Base-by-base conservation (phyloP, 2,888 invertebrate genomes). In the Campopleginae sp. region DNA sequence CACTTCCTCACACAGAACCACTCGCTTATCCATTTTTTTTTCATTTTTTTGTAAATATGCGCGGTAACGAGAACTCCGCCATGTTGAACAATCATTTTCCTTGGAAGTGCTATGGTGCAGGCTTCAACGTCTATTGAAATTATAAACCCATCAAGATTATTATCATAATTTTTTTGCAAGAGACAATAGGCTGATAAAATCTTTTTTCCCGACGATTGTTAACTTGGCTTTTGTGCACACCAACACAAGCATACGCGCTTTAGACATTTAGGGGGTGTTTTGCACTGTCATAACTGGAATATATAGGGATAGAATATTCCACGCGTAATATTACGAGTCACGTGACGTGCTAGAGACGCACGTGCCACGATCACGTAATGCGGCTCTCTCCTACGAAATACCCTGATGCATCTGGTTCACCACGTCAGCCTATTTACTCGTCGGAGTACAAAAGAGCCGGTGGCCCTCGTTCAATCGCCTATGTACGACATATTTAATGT, bases 311-410 rank as follows among this genome's bases (percentile, higher is more conserved):
- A 70, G 14, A 23, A 33, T 10, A 72, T n/a, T 65, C 31, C 61
- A 31, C 33, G n/a, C n/a, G 42, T n/a, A 71, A 78, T 78, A 78
- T 72, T 78, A 61, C 33, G 48, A 78, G 78, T 82, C 82, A 46
- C 78, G 82, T 82, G 82, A 82, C 72, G 46, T 78, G 61, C n/a
- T 17, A 65, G 58, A 38, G 38, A 14, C 23, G 66, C 77, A 78
- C 82, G 82, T 78, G 78, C 65, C 78, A 58, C 48, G 38, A 66
- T 58, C 58, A 54, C 38, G 77, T 82, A 82, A 77, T 77, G 77
- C 51, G 14, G 38, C 48, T 48, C 27, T 33, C 58, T 44, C 51
- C 10, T 51, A 42, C 58, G 61, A 78, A 78, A 82, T 74, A 58
- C 19, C 46, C 42, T 72, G 46, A 82, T 66, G 65, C 77, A 54